A percentile compares a stretch with the other conserved stretches of the same genome.
Conservation (phyloP, 2,888 invertebrate species). For the Acronicta leporina region DNA sequence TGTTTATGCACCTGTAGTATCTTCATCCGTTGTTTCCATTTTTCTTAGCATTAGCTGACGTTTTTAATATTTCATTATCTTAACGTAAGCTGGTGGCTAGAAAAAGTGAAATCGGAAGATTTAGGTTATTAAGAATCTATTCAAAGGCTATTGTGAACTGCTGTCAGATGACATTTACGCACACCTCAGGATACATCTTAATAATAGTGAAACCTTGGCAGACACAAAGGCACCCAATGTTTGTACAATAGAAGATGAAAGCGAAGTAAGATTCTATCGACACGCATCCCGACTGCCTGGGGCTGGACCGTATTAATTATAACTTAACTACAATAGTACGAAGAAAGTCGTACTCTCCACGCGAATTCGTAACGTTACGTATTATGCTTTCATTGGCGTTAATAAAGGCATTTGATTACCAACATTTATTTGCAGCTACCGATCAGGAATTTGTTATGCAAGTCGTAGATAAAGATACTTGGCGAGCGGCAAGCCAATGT, state of each 20-base stretch:
- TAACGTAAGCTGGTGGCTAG: not conserved
- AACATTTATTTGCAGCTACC: constrained; percentile 27
- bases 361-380: constrained; percentile 76
- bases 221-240: constrained; percentile 29
- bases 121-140: constrained; percentile 20
- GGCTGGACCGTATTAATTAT: constrained; percentile 72
- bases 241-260: constrained; percentile 45
- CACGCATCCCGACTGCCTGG: constrained; percentile 41
- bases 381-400: constrained; percentile 59
- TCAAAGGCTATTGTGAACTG: constrained; percentile 14
- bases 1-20: too few species aligned
- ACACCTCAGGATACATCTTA: constrained; percentile 27
- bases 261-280: constrained; percentile 45
- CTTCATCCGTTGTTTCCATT: too few species aligned
- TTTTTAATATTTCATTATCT: too few species aligned
- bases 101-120: constrained; percentile 25
- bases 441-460: constrained; percentile 10
- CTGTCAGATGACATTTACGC: constrained; percentile 35
- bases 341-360: constrained; percentile 80
- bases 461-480: not conserved
- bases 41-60: too few species aligned
- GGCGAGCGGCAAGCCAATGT: constrained; percentile 13
- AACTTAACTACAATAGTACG: constrained; percentile 70
- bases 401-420: constrained; percentile 62
- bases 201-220: constrained; percentile 30